Conservation (phyloP, 2,888 invertebrate species). For the Halictus ligatus region DNA sequence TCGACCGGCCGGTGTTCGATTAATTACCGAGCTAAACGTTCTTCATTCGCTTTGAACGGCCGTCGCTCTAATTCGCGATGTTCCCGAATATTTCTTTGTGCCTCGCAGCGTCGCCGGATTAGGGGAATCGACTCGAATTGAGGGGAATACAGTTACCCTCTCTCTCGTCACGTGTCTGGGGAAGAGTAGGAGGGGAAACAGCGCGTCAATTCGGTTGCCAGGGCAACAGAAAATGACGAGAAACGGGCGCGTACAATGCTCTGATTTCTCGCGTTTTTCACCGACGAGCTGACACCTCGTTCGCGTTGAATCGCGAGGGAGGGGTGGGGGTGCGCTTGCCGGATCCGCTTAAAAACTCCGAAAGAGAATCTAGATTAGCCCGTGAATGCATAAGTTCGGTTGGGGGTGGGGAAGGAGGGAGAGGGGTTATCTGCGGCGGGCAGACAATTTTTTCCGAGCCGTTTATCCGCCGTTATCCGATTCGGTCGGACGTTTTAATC, state of each 20-base stretch:
- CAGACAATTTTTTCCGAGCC: constrained; percentile 60
- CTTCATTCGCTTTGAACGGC: constrained; percentile 20
- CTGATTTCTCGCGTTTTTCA: constrained; percentile 1
- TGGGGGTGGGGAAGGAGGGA: neutral
- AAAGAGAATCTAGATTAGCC: constrained; percentile 35
- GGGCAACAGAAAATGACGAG: neutral
- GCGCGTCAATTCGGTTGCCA: neutral
- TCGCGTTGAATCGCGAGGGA: constrained; percentile 18
- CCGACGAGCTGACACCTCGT: constrained; percentile 18
- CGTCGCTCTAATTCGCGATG: neutral
- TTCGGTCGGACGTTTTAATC: constrained; percentile 59
- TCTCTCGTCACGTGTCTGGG: no score
- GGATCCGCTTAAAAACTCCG: constrained; percentile 39
- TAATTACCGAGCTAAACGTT: constrained; percentile 34
- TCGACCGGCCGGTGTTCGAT: constrained; percentile 31
- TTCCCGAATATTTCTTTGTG: neutral
- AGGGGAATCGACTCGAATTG: no score
- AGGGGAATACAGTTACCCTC: no score
- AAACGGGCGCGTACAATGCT: neutral
- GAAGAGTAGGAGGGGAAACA: no score
- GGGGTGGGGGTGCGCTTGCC: neutral
- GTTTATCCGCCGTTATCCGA: constrained; percentile 62
- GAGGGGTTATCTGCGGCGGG: constrained; percentile 46
- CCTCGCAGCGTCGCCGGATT: no score
- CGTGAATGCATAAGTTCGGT: constrained; percentile 28